Conservation (phyloP, 1,140 invertebrate genomes). For the Lepidurus couesii region DNA sequence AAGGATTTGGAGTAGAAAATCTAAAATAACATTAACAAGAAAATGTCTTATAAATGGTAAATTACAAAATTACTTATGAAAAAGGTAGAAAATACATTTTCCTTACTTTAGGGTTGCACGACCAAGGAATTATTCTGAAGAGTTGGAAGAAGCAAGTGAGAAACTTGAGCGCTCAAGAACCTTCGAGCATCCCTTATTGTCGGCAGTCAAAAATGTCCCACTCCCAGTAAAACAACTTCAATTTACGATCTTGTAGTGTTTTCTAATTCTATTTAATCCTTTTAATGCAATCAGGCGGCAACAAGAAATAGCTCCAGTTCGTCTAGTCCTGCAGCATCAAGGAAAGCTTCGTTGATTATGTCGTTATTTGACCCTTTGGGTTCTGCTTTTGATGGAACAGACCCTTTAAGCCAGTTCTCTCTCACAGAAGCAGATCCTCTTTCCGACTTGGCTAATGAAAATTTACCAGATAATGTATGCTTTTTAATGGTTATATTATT, state of each 20-base stretch:
- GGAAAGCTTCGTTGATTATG: background rate
- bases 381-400: conserved; percentile 60
- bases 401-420: conserved; percentile 64
- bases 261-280: background rate
- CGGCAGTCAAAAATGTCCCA: background rate
- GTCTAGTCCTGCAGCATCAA: background rate
- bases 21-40: too few relatives aligned
- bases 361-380: conserved; percentile 51
- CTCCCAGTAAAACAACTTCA: background rate
- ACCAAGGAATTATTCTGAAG: background rate
- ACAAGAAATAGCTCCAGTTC: background rate
- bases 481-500: background rate
- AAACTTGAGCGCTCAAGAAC: background rate
- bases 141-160: background rate
- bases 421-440: conserved; percentile 50
- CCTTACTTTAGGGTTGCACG: background rate
- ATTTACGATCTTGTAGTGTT: background rate
- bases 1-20: too few relatives aligned
- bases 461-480: background rate
- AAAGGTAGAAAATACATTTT: background rate
- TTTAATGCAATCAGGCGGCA: background rate
- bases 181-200: background rate
- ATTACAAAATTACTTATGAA: background rate
- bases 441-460: conserved; percentile 40
- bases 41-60: conserved; percentile 14